These are phyloP conservation scores for Otolemur garnettii DNA, from an alignment of 2,113 vertebrate genomes.

Conservation along the genomic window DNA sequence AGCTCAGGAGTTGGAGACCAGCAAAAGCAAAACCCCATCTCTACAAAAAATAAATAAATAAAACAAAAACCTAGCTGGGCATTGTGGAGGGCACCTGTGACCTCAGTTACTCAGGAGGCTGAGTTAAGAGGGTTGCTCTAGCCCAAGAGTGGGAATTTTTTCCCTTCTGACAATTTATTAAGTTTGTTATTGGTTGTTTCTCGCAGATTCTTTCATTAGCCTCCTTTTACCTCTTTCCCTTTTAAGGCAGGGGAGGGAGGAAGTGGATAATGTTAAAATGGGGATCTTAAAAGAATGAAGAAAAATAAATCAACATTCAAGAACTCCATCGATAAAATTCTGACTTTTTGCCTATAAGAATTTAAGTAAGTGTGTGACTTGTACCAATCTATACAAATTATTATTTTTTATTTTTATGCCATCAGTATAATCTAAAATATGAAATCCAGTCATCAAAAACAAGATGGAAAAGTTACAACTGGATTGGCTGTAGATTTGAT, in stretches of 20 bases:
- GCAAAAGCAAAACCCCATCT: no score
- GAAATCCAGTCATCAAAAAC: background rate
- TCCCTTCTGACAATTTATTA: background rate
- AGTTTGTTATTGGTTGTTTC: background rate
- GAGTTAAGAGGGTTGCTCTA: no score
- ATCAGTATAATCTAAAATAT: background rate
- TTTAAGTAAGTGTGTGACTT: background rate
- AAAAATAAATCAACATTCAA: constrained; percentile 31
- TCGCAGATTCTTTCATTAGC: background rate
- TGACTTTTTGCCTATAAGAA: constrained; percentile 24
- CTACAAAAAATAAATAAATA: no score
- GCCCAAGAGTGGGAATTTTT: background rate
- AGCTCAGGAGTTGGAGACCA: no score
- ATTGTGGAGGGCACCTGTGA: no score
- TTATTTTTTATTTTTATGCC: background rate
- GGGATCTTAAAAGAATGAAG: background rate
- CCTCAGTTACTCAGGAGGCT: no score
- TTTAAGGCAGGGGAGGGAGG: background rate
- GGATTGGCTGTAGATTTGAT: background rate
- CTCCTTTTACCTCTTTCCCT: background rate
- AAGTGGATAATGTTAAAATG: background rate
- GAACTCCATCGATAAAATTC: constrained; percentile 19
- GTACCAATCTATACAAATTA: background rate
- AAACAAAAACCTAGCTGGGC: no score
- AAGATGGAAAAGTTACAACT: background rate